Evolutionary conservation across 2,888 invertebrate species (phyloP), one percentile per base, ranked within the genome.

Genomic region (Luperina testacea): DNA sequence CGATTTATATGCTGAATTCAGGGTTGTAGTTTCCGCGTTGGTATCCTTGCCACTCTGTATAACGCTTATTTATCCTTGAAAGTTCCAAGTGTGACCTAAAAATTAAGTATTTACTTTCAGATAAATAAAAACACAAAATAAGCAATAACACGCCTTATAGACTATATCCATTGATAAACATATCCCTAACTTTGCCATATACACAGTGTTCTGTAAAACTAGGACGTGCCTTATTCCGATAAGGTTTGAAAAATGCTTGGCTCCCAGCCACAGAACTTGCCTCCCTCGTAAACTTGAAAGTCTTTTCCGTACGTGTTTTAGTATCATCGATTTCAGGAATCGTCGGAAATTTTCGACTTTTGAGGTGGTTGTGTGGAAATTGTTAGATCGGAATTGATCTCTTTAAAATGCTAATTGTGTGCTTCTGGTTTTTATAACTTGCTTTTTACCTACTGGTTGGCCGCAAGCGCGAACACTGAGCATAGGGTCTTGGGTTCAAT

Each of bases 191-290:
- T 74, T 87, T 53, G 1, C 20, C 67, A 61, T 75, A 27, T 72
- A 63, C 17, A 53, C 9, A 77, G 77, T 57, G n/a, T 64, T 68
- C 68, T 72, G 45, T 85, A 77, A 87, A 86, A 87, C 68, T 57
- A 69, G 82, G n/a, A 86, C 85, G 77, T 87, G 78, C 7, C 68
- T 65, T 57, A 68, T 69, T 65, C 75, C 45, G 68, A 67, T 81
- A 87, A 2, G 63, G 69, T 75, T 85, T 45, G 74, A 68, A 77
- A 81, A 82, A 72, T 65, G 78, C 63, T 87, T 86, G 86, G 88
- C 86, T 75, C 13, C 15, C 6, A 48, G 86, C 88, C 86, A 86
- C 74, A n/a, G 51, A 76, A 81, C 68, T 81, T 76, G 77, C 73
- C 51, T 27, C 38, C 53, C 59, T 85, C 82, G 85, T 86, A 85